A percentile compares a stretch with the other conserved stretches of the same genome.
phyloP scores from a whole-genome alignment of 2,797 vertebrate genomes.

The Loris lydekkerianus region DNA sequence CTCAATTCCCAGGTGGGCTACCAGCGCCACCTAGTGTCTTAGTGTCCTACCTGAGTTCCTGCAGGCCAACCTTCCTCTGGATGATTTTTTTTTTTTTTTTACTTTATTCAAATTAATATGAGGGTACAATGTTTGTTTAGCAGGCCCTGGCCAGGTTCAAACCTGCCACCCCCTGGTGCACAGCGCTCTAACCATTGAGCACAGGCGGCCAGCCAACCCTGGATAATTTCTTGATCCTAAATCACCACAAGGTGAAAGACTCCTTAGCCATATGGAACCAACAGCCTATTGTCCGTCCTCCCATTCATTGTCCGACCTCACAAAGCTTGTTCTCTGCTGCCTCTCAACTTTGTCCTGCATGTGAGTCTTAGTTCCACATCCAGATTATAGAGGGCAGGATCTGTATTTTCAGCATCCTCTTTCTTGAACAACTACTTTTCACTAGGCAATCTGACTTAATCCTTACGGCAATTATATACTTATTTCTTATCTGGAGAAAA shows the following conservation, averaged over 20 bases:
- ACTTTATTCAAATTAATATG: no score
- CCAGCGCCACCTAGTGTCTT: conserved; percentile 67
- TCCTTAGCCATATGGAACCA: neutral
- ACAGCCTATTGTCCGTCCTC: neutral
- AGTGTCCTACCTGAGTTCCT: neutral
- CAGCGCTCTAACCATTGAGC: no score
- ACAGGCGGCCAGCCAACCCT: no score
- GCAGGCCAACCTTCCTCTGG: neutral
- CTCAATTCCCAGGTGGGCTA: conserved; percentile 27
- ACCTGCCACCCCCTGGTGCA: no score
- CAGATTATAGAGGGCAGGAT: neutral
- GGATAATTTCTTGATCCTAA: neutral
- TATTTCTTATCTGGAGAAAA: conserved; percentile 16
- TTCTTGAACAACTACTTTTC: conserved; percentile 33
- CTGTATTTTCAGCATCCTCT: neutral
- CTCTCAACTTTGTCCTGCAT: neutral
- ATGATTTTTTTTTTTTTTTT: neutral
- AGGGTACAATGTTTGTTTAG: no score
- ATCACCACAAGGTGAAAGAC: conserved; percentile 20
- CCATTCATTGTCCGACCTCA: neutral
- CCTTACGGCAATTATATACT: neutral
- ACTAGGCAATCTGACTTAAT: neutral
- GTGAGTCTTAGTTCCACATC: neutral
- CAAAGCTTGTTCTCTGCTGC: neutral
- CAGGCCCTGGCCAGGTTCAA: no score